A percentile compares a stretch with the other conserved stretches of the same genome.
Evolutionary conservation across 2,797 vertebrate species (phyloP).

Genomic region (Pseudomugil gertrudae): DNA sequence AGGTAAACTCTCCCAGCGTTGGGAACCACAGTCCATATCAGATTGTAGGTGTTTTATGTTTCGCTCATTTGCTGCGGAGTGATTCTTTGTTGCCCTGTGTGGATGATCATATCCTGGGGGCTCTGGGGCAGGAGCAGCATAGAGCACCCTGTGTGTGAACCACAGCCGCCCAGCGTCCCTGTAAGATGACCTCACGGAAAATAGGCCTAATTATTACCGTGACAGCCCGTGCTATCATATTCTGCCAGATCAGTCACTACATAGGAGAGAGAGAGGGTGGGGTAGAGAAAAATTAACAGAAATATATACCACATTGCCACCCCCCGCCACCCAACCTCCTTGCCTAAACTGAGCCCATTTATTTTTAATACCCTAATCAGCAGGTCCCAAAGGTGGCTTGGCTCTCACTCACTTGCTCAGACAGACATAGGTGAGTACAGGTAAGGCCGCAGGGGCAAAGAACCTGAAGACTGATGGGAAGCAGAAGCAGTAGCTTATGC

Average conservation of each 20-base stretch:
- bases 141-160: constrained; percentile 83
- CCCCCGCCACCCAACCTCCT: constrained; percentile 42
- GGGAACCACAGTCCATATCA: constrained; percentile 67
- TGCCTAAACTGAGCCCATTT: constrained; percentile 76
- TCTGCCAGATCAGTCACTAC: constrained; percentile 82
- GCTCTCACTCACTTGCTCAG: constrained; percentile 64
- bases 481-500: not conserved
- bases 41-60: constrained; percentile 75
- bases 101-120: constrained; percentile 76
- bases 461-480: constrained; percentile 8
- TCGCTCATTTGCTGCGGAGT: constrained; percentile 74
- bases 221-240: constrained; percentile 86
- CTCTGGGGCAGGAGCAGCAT: constrained; percentile 71
- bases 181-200: constrained; percentile 87
- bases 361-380: constrained; percentile 85
- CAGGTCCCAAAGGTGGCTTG: constrained; percentile 76
- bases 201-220: constrained; percentile 86
- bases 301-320: constrained; percentile 81
- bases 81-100: constrained; percentile 74
- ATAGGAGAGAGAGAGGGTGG: constrained; percentile 45
- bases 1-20: constrained; percentile 59
- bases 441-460: constrained; percentile 53
- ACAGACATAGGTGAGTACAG: constrained; percentile 73
- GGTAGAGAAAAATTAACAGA: constrained; percentile 82
- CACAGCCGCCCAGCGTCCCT: constrained; percentile 84